Base-by-base conservation (phyloP, 2,113 vertebrate species). In the Ovibos moschatus region DNA sequence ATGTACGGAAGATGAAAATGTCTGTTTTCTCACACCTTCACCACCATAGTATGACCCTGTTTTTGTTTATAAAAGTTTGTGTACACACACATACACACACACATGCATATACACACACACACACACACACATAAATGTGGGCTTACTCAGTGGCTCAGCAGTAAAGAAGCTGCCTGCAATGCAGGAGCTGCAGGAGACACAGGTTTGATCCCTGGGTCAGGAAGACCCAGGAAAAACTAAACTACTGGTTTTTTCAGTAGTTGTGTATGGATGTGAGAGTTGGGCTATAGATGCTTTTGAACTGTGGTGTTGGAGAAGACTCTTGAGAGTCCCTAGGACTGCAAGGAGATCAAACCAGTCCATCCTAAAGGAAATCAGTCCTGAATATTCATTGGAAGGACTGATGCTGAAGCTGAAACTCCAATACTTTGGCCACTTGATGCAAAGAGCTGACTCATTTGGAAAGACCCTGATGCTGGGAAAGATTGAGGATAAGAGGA, bases 91-190 rank as follows among this genome's bases (percentile, higher is more conserved):
- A 74, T 5, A 76, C 36, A 76, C 1, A 76, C 36, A 76, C 36
- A 43, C 8, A 15, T 1, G 1, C 2, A 43, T 0, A 40, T 4
- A 36, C 2, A 45, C 7, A 45, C 43, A 45, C 43, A 45, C 7
- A 45, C 45, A 45, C 2, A 74, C 17, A 25, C 13, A 23, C 4
- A 21, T 7, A 13, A 5, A 36, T 40, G n/a, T 67, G 64, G 64
- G 64, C n/a, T 23, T 71, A n/a, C 9, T n/a, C 19, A n/a, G 9
- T 71, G n/a, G 17, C n/a, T 71, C n/a, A 71, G 64, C 7, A 2
- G 17, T 36, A 71, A 71, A 71, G 64, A 71, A 21, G n/a, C n/a
- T 40, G 19, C 67, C 67, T 71, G 19, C n/a, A 36, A 6, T 36
- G n/a, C 67, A 40, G 67, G 67, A 71, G 19, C n/a, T 71, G 67